Evolutionary conservation across 2,888 invertebrate species (phyloP), one percentile per base, ranked within the genome.

Genomic region (Pseudoips prasinana): DNA sequence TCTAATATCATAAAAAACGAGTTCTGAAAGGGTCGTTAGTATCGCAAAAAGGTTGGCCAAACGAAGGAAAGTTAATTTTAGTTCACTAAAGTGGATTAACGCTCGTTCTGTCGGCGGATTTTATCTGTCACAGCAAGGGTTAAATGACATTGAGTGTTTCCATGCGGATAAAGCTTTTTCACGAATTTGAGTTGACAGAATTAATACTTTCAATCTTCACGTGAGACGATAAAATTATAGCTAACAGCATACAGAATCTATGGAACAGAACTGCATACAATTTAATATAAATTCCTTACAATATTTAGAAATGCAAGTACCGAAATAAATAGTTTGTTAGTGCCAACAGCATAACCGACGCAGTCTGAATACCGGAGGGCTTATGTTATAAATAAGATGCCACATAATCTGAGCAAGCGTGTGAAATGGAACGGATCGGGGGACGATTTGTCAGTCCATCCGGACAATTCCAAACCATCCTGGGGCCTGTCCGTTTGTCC

Each of bases 371-470:
- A 52, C 63, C 57, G 46, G 32, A 39, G 58, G 59, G 61, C 52
- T 64, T 57, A 54, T 41, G 49, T 47, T 73, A 74, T 71, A 70
- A 71, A 70, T 73, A 70, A 55, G 55, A 54, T 64, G 58, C 53
- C 46, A 56, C 59, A 65, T 65, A 60, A 60, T 51, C 46, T 46
- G 40, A 39, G 54, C 48, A 53, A 55, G 60, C 70, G 73, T 77
- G 73, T 73, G 76, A 74, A 77, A 69, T 69, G 73, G 69, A 69
- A 64, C 78, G 64, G 49, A 65, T 66, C 49, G 58, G 34, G 46
- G 39, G 52, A 42, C 44, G 61, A 58, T 71, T 71, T 70, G 74
- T 76, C 68, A 70, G 58, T 47, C 51, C 40, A 33, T 46, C 46
- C 53, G 63, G 62, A 67, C 14, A 14, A 14, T 14, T 72, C 69